Conservation (phyloP, 1,140 invertebrate species). For the Orchesella cincta region DNA sequence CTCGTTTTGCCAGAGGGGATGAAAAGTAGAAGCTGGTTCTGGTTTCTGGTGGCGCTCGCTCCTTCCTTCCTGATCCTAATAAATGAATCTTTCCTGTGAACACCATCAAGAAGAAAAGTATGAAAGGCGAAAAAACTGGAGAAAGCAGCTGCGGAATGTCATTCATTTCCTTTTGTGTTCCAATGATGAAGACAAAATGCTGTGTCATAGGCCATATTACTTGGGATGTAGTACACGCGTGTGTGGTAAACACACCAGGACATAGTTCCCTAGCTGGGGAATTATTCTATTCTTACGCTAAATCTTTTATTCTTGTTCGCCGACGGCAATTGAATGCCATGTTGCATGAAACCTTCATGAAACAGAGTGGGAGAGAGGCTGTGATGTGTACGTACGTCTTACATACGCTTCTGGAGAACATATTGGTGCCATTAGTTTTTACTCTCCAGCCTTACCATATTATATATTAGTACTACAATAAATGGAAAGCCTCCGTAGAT, state of each 20-base stretch:
- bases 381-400: not conserved
- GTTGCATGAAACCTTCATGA: not conserved
- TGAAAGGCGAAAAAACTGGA: not conserved
- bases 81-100: not conserved
- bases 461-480: too few relatives aligned
- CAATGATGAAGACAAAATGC: conserved; percentile 25
- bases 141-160: conserved; percentile 20
- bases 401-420: not conserved
- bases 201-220: not conserved
- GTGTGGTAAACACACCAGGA: not conserved
- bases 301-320: not conserved
- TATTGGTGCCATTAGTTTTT: conserved; percentile 11
- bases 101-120: not conserved
- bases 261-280: not conserved
- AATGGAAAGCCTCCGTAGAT: too few relatives aligned
- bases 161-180: conserved; percentile 17
- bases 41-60: not conserved
- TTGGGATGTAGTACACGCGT: not conserved
- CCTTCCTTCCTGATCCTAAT: not conserved
- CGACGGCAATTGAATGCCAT: conserved; percentile 14
- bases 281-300: not conserved
- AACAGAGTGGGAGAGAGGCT: not conserved
- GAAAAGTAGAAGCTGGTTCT: not conserved
- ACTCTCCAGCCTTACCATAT: not conserved
- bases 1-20: not conserved